Percentiles rank a stretch among this genome's conserved stretches.
Conservation (phyloP, 2,888 invertebrate genomes). For the Coelinius sp. region DNA sequence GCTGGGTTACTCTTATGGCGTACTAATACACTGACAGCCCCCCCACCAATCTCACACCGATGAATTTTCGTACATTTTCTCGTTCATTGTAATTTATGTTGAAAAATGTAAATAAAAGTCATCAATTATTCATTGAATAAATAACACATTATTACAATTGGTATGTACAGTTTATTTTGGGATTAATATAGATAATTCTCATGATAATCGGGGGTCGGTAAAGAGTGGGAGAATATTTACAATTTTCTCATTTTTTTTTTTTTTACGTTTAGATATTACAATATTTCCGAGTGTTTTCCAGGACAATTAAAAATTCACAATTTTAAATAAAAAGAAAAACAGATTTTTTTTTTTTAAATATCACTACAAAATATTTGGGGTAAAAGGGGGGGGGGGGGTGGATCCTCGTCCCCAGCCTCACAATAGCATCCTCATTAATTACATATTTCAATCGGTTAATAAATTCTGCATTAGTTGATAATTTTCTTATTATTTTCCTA, state of each 20-base stretch:
- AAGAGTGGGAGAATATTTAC: slow-evolving; percentile 59
- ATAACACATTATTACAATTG: slow-evolving; percentile 49
- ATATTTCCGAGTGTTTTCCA: slow-evolving; percentile 41
- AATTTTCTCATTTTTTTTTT: too few relatives aligned
- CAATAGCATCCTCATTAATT: slow-evolving; percentile 54
- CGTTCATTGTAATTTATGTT: too few relatives aligned
- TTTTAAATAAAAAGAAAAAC: slow-evolving; percentile 11
- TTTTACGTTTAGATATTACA: slow-evolving; percentile 49
- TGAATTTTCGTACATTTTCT: too few relatives aligned
- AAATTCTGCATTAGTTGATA: slow-evolving; percentile 49
- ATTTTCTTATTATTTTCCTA: slow-evolving; percentile 34
- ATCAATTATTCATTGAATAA: too few relatives aligned
- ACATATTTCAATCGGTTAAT: slow-evolving; percentile 59
- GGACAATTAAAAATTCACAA: slow-evolving; percentile 29
- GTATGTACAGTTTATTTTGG: slow-evolving; percentile 70
- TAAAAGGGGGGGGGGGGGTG: slow-evolving; percentile 34
- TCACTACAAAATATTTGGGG: slow-evolving; percentile 7
- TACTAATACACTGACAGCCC: too few relatives aligned
- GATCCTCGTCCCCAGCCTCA: slow-evolving; percentile 70
- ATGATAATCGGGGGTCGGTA: slow-evolving; percentile 63
- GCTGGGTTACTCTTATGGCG: too few relatives aligned
- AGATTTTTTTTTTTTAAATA: too few relatives aligned
- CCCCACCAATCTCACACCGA: too few relatives aligned
- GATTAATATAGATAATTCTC: slow-evolving; percentile 67
- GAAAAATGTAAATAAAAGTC: too few relatives aligned